phyloP scores from a whole-genome alignment of 2,797 vertebrate genomes.

The Melanotaenia trifasciata region DNA sequence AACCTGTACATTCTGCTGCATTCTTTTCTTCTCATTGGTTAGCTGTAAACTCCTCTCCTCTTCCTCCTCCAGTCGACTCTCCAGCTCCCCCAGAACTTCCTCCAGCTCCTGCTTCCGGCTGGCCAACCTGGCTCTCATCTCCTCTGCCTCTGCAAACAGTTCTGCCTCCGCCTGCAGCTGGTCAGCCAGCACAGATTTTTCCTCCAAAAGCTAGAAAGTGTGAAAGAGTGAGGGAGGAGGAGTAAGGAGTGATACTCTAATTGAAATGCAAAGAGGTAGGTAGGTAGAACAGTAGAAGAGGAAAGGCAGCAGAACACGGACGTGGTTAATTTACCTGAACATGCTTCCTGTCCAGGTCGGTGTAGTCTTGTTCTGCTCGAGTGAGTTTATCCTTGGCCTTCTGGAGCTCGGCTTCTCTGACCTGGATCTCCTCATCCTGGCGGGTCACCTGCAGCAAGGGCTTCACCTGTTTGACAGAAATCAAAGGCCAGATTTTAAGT shows the following conservation, averaged over 20 bases:
- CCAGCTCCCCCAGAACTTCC: conserved; percentile 88
- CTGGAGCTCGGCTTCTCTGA: conserved; percentile 85
- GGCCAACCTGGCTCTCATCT: conserved; percentile 87
- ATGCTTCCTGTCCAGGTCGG: conserved; percentile 86
- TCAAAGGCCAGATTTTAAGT: conserved; percentile 11
- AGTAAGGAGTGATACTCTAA: background rate
- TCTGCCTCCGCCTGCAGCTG: conserved; percentile 92
- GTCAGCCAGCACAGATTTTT: conserved; percentile 88
- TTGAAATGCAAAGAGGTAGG: background rate
- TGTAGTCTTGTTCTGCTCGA: conserved; percentile 84
- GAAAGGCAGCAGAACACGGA: background rate
- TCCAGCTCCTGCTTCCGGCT: conserved; percentile 91
- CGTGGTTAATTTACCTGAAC: conserved; percentile 79
- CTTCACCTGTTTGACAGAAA: conserved; percentile 85
- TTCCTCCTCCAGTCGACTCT: conserved; percentile 90
- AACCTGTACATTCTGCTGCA: conserved; percentile 91
- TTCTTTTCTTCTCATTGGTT: conserved; percentile 87
- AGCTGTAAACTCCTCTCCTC: conserved; percentile 88
- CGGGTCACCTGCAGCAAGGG: conserved; percentile 91
- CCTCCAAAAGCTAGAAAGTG: conserved; percentile 84
- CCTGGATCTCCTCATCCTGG: conserved; percentile 93
- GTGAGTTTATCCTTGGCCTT: conserved; percentile 88
- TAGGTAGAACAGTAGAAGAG: background rate
- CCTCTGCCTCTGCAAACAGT: conserved; percentile 91
- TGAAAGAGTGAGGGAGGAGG: conserved; percentile 8